Evolutionary conservation across 2,797 vertebrate species (phyloP).

Genomic region (Paedocypris micromegethes): DNA sequence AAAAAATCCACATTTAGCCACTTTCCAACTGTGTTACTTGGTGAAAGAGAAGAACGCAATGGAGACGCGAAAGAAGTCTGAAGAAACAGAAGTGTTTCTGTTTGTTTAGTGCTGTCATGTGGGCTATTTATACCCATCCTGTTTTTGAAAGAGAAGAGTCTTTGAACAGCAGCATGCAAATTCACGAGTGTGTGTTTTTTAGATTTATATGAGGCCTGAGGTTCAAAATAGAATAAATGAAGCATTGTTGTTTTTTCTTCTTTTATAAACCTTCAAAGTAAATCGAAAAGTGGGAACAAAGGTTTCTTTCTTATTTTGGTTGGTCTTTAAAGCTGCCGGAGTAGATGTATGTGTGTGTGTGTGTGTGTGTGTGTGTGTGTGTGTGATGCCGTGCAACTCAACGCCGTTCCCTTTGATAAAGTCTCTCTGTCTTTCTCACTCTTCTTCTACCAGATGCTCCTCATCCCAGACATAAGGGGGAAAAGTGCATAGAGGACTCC

Average conservation of each 20-base stretch:
- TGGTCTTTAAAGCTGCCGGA: constrained; percentile 51
- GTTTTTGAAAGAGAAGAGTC: constrained; percentile 58
- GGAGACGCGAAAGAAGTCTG: constrained; percentile 18
- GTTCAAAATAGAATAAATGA: constrained; percentile 78
- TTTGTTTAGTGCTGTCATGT: constrained; percentile 68
- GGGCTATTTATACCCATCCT: constrained; percentile 70
- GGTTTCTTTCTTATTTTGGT: constrained; percentile 69
- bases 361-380: constrained; percentile 32
- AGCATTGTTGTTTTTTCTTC: constrained; percentile 69
- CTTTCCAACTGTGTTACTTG: constrained; percentile 66
- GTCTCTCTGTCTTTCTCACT: constrained; percentile 42
- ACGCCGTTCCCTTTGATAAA: constrained; percentile 68
- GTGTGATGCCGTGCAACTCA: constrained; percentile 52
- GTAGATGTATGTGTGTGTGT: constrained; percentile 52
- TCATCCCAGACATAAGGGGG: constrained; percentile 79
- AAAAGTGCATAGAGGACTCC: constrained; percentile 85
- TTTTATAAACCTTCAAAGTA: constrained; percentile 79
- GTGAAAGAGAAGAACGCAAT: constrained; percentile 61
- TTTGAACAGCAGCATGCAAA: constrained; percentile 60
- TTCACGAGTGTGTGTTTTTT: constrained; percentile 58
- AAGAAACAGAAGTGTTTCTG: constrained; percentile 56
- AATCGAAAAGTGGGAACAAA: constrained; percentile 73
- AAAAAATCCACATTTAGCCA: constrained; percentile 63
- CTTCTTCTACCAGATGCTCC: constrained; percentile 76
- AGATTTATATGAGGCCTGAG: constrained; percentile 60